A percentile compares a stretch with the other conserved stretches of the same genome.
These are phyloP conservation scores for Ectemnius lituratus DNA, from an alignment of 2,888 invertebrate genomes.

Conservation along the genomic window DNA sequence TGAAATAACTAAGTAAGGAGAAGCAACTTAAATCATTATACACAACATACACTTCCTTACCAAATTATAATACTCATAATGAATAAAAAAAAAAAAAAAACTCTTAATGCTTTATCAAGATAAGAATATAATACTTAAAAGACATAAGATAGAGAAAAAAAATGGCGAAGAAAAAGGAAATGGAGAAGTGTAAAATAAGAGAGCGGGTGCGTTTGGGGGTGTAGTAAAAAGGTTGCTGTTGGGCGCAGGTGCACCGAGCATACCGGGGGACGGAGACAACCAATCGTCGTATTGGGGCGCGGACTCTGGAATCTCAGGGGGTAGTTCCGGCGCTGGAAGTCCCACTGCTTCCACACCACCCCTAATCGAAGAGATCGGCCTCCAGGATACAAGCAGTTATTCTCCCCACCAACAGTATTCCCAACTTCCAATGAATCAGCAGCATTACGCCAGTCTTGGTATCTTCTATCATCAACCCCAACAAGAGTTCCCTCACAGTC, in stretches of 20 bases:
- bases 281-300: slow-evolving; percentile 75
- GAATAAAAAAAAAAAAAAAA: too few species aligned
- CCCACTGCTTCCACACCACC: slow-evolving; percentile 75
- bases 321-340: slow-evolving; percentile 75
- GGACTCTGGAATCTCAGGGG: slow-evolving; percentile 75
- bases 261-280: slow-evolving; percentile 67
- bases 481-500: slow-evolving; percentile 42
- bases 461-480: slow-evolving; percentile 53
- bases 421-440: slow-evolving; percentile 54
- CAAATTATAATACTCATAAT: too few species aligned
- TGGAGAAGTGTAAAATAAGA: too few species aligned
- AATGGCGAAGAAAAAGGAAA: too few species aligned
- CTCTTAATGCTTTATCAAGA: too few species aligned
- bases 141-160: too few species aligned
- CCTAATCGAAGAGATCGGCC: slow-evolving; percentile 73
- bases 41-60: too few species aligned
- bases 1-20: too few species aligned
- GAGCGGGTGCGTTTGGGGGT: not conserved
- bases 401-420: slow-evolving; percentile 63
- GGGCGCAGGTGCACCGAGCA: slow-evolving; percentile 57
- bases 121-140: too few species aligned
- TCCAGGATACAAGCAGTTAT: slow-evolving; percentile 68
- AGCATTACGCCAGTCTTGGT: slow-evolving; percentile 61
- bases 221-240: slow-evolving; percentile 33
- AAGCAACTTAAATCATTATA: too few species aligned